Evolutionary conservation across 2,113 vertebrate genomes (phyloP).

Genomic region (Pithys albifrons): DNA sequence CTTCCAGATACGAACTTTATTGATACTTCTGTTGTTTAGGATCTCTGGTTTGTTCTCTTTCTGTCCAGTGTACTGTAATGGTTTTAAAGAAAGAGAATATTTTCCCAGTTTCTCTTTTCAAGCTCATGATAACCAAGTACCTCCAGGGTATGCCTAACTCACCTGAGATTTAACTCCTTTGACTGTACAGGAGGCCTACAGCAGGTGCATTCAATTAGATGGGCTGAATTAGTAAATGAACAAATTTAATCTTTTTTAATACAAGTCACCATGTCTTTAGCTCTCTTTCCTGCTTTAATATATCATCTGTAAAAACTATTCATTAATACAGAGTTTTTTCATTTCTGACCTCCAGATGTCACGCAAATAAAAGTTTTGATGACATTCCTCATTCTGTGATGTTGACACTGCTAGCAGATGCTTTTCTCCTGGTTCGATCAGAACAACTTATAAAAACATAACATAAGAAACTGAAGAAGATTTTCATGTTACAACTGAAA

Average conservation of each 20-base stretch:
- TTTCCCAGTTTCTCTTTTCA: background rate
- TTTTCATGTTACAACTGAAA: background rate
- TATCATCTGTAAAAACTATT: background rate
- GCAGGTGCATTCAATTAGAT: background rate
- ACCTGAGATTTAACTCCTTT: background rate
- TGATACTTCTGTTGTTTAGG: background rate
- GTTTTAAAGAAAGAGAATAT: background rate
- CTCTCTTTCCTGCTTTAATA: background rate
- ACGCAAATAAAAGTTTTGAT: background rate
- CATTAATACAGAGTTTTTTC: background rate
- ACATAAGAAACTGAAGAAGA: background rate
- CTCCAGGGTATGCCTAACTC: background rate
- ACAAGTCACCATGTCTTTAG: background rate
- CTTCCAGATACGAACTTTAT: background rate
- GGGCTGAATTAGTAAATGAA: background rate
- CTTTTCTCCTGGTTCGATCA: constrained; percentile 6
- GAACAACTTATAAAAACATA: background rate
- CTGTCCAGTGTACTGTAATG: background rate
- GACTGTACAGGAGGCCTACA: background rate
- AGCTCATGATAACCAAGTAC: background rate
- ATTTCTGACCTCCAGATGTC: background rate
- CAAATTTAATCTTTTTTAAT: background rate
- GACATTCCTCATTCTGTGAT: background rate
- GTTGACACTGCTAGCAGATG: background rate
- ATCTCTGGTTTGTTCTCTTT: background rate